Conservation (phyloP, 2,113 vertebrate species). For the Excalfactoria chinensis region DNA sequence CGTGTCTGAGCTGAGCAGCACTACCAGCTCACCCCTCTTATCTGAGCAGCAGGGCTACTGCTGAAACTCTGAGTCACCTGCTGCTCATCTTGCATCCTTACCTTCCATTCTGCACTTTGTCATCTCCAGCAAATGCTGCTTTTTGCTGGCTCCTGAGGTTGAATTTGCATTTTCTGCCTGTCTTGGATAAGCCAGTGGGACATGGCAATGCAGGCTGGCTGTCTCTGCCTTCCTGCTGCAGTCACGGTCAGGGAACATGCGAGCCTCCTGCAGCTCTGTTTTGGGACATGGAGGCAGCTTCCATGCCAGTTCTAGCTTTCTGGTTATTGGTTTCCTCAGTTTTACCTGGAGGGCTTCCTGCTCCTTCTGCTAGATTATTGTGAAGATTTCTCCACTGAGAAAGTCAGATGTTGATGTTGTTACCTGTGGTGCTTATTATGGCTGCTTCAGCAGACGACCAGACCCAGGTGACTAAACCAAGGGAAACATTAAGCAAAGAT, state of each 20-base stretch:
- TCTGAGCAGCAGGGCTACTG: neutral
- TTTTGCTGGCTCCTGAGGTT: neutral
- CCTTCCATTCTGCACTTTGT: neutral
- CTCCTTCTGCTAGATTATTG: neutral
- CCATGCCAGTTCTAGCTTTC: neutral
- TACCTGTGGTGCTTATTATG: neutral
- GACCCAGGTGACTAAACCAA: neutral
- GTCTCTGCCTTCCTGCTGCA: neutral
- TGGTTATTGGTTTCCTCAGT: neutral
- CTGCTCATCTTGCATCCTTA: neutral
- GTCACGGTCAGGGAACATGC: fast-evolving
- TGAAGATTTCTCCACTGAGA: neutral
- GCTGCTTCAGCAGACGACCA: neutral
- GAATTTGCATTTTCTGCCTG: neutral
- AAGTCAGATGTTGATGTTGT: neutral
- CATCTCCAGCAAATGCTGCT: neutral
- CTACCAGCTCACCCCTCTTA: neutral
- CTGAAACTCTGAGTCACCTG: neutral
- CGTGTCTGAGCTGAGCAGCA: neutral
- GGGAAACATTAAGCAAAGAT: neutral
- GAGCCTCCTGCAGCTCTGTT: neutral
- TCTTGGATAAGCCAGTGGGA: neutral
- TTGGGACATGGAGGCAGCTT: neutral
- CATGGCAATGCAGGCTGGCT: neutral
- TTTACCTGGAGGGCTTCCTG: neutral